These are phyloP conservation scores for Hypothenemus hampei DNA, from an alignment of 1,140 invertebrate genomes.

Conservation along the genomic window DNA sequence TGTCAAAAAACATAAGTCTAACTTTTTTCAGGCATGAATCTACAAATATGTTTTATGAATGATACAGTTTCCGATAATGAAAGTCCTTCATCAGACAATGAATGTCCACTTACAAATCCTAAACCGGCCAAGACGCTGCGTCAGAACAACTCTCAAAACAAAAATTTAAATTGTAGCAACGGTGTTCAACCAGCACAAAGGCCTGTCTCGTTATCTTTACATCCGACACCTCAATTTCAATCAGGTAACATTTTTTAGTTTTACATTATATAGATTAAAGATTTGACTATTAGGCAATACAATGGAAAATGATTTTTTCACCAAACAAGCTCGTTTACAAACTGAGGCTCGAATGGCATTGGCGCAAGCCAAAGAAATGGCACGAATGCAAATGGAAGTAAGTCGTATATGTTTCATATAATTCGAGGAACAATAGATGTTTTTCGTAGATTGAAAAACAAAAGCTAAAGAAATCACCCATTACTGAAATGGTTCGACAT, in stretches of 20 bases:
- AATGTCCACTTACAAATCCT: slow-evolving; percentile 45
- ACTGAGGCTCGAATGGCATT: slow-evolving; percentile 85
- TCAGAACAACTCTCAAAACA: too few species aligned
- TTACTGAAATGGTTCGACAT: slow-evolving; percentile 75
- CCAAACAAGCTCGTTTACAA: slow-evolving; percentile 76
- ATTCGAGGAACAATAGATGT: too few species aligned
- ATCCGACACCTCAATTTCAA: slow-evolving; percentile 28
- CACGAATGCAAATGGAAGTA: slow-evolving; percentile 89
- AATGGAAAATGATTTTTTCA: slow-evolving; percentile 68
- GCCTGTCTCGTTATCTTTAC: slow-evolving; percentile 41
- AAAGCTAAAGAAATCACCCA: slow-evolving; percentile 72
- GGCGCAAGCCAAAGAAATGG: slow-evolving; percentile 87
- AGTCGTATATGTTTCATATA: slow-evolving; percentile 4
- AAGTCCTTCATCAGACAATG: slow-evolving; percentile 65
- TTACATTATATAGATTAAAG: neutral
- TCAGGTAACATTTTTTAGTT: slow-evolving; percentile 2
- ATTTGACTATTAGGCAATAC: neutral
- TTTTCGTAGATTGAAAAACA: slow-evolving; percentile 60
- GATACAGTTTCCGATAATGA: slow-evolving; percentile 81
- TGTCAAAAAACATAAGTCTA: too few species aligned
- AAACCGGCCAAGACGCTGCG: slow-evolving; percentile 42
- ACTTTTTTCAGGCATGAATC: slow-evolving; percentile 80
- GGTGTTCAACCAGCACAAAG: slow-evolving; percentile 31
- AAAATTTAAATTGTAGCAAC: too few species aligned
- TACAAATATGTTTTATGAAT: slow-evolving; percentile 95